Evolutionary conservation across 2,888 invertebrate species (phyloP), one percentile per base, ranked within the genome.

Genomic region (Lepetodrilus schrolli): DNA sequence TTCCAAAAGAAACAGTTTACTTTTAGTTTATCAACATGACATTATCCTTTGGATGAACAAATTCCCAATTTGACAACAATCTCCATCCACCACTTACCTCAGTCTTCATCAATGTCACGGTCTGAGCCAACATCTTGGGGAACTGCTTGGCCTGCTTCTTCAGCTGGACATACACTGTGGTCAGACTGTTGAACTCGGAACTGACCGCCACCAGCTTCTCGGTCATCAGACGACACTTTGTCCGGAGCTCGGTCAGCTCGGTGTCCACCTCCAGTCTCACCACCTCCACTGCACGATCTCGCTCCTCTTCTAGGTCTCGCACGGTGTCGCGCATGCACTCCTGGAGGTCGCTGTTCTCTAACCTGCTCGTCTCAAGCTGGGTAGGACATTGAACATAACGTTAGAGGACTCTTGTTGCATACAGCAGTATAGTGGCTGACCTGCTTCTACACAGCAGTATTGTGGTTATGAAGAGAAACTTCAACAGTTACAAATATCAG

Each of bases 71-170:
- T n/a, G n/a, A n/a, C n/a, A n/a, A n/a, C n/a, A n/a, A n/a, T n/a
- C n/a, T n/a, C n/a, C n/a, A n/a, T 8, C 1, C 17, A 48, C 20
- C 1, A 10, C 69, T 70, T 72, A 85, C 87, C 84, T 86, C 78
- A 38, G 81, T 77, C 36, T 78, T 82, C 4, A 83, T 75, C 8
- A 77, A 78, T 20, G 75, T 69, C 20, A 86, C 80, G 1, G 82
- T 77, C 26, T 74, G 71, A 37, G 82, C 72, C 4, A 86, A 77
- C 2, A 83, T 70, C 17, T 76, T 75, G 0, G 87, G 87, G 66
- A 85, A 82, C 36, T 80, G 73, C 10, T 78, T 79, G 1, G 82
- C 82, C 69, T 84, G 79, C 17, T 81, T 78, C 74, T 82, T 79
- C 48, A 88, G 80, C 3, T 77, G 74, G 37, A 78, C 70, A 65